Conservation (phyloP, 2,797 vertebrate species). For the Neosilurus mollespiculum region DNA sequence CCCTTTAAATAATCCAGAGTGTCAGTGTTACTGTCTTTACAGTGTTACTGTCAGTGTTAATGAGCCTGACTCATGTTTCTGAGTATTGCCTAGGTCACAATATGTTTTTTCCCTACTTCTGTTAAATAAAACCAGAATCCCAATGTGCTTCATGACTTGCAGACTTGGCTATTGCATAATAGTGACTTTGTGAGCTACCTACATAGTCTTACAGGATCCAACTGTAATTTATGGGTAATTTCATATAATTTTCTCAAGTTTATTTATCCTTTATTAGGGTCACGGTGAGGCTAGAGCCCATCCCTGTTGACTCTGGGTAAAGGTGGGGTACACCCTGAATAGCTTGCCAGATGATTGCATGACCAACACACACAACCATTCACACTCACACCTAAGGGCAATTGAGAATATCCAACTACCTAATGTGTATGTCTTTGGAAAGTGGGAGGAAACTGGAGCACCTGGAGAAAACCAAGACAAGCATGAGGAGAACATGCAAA, state of each 20-base stretch:
- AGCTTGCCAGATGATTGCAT: no score
- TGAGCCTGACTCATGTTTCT: not conserved
- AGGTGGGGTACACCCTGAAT: no score
- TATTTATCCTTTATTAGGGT: not conserved
- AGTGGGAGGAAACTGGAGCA: not conserved
- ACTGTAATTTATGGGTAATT: not conserved
- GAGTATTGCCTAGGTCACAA: not conserved
- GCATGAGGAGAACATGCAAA: not conserved
- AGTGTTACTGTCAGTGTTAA: no score
- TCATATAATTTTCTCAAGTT: no score
- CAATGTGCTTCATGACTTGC: not conserved
- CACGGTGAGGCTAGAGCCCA: not conserved
- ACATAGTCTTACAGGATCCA: not conserved
- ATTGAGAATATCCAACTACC: not conserved
- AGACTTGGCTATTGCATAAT: not conserved
- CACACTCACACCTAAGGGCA: no score
- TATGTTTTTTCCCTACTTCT: not conserved
- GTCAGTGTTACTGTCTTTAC: constrained; percentile 2
- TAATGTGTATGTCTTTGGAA: not conserved
- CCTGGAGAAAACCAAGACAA: not conserved
- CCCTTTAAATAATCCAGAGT: not conserved
- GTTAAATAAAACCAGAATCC: not conserved
- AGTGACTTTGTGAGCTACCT: not conserved
- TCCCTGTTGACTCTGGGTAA: not conserved
- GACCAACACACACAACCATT: no score